Evolutionary conservation across 2,113 vertebrate genomes (phyloP).

Genomic region (Scomber scombrus): DNA sequence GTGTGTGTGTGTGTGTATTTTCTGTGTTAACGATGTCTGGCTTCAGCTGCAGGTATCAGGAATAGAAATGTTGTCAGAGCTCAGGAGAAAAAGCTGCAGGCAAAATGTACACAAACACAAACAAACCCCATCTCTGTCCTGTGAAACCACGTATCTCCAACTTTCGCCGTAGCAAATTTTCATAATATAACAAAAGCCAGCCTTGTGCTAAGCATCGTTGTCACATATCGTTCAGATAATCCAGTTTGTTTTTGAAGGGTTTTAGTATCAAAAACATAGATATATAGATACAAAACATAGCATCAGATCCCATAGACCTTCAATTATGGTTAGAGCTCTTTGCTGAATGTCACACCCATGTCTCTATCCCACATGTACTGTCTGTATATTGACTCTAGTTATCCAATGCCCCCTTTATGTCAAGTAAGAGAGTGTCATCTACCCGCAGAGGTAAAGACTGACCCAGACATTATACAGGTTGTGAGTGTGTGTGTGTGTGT

Average conservation of each 20-base stretch:
- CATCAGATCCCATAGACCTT: no score
- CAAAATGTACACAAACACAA: not conserved
- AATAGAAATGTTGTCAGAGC: not conserved
- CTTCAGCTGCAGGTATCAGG: conserved; percentile 16
- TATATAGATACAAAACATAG: not conserved
- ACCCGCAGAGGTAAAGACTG: conserved; percentile 26
- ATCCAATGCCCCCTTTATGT: not conserved
- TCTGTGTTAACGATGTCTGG: not conserved
- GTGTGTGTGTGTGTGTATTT: not conserved
- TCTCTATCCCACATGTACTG: no score
- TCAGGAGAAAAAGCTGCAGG: not conserved
- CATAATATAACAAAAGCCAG: not conserved
- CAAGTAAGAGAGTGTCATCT: not conserved
- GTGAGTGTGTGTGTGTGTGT: not conserved
- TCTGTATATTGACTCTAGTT: no score
- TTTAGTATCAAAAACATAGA: no score
- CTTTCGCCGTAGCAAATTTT: not conserved
- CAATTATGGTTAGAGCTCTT: no score
- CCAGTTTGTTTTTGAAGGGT: no score
- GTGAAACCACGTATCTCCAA: not conserved
- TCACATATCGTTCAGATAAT: no score
- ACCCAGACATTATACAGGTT: conserved; percentile 3
- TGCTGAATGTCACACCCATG: no score
- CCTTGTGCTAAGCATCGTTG: not conserved
- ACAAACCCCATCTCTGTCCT: not conserved